Conservation (phyloP, 1,140 invertebrate genomes). For the Hycleus cichorii region DNA sequence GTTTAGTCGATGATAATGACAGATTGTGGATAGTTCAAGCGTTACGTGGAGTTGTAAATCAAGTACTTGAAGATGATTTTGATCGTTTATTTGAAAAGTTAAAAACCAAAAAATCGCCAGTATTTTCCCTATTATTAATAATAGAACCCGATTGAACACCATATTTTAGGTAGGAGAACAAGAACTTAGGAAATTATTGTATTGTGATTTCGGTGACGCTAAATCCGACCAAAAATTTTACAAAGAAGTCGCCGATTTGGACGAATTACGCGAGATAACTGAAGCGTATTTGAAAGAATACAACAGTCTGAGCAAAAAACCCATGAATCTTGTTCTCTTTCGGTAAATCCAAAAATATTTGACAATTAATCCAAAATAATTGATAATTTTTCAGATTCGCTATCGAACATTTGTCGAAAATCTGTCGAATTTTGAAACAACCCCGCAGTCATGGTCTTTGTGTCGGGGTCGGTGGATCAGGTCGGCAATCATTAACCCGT, state of each 20-base stretch:
- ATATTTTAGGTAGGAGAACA: slow-evolving; percentile 57
- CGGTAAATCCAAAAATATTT: slow-evolving; percentile 47
- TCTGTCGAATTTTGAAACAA: slow-evolving; percentile 87
- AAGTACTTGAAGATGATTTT: slow-evolving; percentile 46
- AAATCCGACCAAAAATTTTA: slow-evolving; percentile 86
- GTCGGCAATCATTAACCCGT: slow-evolving; percentile 81
- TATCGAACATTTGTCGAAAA: slow-evolving; percentile 87
- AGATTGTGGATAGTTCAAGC: slow-evolving; percentile 72
- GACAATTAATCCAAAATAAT: not conserved
- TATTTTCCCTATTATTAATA: not conserved
- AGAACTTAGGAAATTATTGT: slow-evolving; percentile 81
- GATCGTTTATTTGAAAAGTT: slow-evolving; percentile 44
- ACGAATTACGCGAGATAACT: slow-evolving; percentile 74
- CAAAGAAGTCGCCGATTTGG: slow-evolving; percentile 78
- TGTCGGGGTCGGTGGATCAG: slow-evolving; percentile 87
- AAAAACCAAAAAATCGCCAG: slow-evolving; percentile 22
- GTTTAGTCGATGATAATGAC: slow-evolving; percentile 76
- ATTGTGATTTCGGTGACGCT: slow-evolving; percentile 92
- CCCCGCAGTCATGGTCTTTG: slow-evolving; percentile 78
- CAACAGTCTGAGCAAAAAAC: slow-evolving; percentile 95
- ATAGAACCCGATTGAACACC: not conserved
- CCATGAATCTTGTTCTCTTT: slow-evolving; percentile 94
- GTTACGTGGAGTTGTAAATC: slow-evolving; percentile 50
- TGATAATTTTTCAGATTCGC: slow-evolving; percentile 60
- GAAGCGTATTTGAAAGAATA: slow-evolving; percentile 87